Evolutionary conservation across 2,888 invertebrate genomes (phyloP).

Genomic region (Stegana nigrithorax): DNA sequence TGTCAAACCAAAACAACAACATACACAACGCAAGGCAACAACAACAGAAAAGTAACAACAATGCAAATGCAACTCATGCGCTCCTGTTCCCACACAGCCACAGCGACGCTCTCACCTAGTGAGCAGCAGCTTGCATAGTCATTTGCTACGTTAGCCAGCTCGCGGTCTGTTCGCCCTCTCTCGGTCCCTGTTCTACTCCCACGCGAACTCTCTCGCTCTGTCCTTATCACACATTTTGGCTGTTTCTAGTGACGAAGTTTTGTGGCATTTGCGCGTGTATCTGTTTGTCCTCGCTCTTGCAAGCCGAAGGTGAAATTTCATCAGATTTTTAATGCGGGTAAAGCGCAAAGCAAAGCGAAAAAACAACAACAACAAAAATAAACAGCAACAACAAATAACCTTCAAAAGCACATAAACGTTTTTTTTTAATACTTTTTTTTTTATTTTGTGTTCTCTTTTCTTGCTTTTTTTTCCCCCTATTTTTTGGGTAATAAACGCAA

Average conservation of each 20-base stretch:
- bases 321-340: constrained; percentile 11
- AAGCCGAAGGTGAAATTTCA: constrained; percentile 18
- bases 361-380: background rate
- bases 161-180: background rate
- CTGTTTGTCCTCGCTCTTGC: constrained; percentile 9
- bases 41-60: no score
- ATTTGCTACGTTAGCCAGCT: background rate
- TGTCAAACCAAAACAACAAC: no score
- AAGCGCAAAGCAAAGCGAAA: background rate
- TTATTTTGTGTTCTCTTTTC: background rate
- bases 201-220: background rate
- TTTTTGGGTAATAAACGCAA: background rate
- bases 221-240: background rate
- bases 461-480: background rate
- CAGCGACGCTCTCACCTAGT: background rate
- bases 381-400: constrained; percentile 4
- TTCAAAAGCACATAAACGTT: background rate
- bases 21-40: no score
- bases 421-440: background rate
- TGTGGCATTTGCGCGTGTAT: background rate
- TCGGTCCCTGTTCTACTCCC: no score
- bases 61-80: background rate
- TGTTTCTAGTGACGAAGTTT: background rate
- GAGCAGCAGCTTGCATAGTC: background rate
- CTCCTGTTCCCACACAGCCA: background rate